phyloP scores from a whole-genome alignment of 1,140 invertebrate genomes.

The Heliconius hewitsoni region DNA sequence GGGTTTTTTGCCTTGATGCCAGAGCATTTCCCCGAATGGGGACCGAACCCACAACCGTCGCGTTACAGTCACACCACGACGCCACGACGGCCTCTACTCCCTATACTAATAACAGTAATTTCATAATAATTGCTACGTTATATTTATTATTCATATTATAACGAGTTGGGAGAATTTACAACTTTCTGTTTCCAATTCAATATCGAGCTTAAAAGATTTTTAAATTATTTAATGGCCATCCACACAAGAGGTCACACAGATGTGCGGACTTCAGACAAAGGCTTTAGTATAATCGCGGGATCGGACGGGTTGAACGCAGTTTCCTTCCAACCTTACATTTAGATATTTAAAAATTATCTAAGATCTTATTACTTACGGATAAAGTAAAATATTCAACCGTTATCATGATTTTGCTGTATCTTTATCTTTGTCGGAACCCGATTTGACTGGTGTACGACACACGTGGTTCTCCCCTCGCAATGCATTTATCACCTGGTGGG shows the following conservation, averaged over 20 bases:
- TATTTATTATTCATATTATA: too few species aligned
- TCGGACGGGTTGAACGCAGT: constrained; percentile 65
- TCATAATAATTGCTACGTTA: background rate
- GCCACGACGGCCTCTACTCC: too few species aligned
- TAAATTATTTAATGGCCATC: constrained; percentile 55
- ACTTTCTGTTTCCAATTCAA: background rate
- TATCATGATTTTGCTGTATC: background rate
- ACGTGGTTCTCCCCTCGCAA: constrained; percentile 72
- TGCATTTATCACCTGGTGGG: constrained; percentile 72
- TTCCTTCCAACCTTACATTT: constrained; percentile 50
- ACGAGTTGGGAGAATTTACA: background rate
- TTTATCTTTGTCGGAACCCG: constrained; percentile 38
- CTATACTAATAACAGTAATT: background rate
- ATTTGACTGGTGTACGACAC: constrained; percentile 61
- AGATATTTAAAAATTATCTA: background rate
- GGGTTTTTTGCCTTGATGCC: too few species aligned
- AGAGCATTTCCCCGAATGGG: too few species aligned
- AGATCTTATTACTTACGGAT: constrained; percentile 36
- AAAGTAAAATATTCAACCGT: constrained; percentile 28
- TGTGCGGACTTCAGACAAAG: constrained; percentile 68
- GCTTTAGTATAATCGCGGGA: constrained; percentile 56
- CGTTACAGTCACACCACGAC: too few species aligned
- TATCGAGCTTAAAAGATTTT: constrained; percentile 30
- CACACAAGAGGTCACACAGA: constrained; percentile 74
- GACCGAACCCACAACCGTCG: too few species aligned